Evolutionary conservation across 2,113 vertebrate species (phyloP).

Genomic region (Daubentonia madagascariensis): DNA sequence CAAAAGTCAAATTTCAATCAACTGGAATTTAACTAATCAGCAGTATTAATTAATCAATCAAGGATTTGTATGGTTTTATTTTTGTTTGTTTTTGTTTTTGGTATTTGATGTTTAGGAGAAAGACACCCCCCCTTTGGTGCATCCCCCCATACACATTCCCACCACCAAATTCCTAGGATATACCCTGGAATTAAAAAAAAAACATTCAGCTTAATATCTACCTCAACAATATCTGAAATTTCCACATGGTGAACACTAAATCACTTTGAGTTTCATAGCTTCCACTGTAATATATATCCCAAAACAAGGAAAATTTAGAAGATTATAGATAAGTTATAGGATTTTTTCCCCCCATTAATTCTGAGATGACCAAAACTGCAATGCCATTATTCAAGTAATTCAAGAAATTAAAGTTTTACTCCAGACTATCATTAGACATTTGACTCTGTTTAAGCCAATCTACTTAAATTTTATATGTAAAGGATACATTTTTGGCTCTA

Average conservation of each 20-base stretch:
- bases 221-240: not conserved
- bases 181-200: not conserved
- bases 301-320: not conserved
- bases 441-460: not conserved
- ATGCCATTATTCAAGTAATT: not conserved
- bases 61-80: not conserved
- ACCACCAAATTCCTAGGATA: not conserved
- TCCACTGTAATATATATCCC: not conserved
- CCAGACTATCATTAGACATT: not conserved
- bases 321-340: not conserved
- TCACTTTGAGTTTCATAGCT: not conserved
- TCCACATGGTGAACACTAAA: not conserved
- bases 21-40: not conserved
- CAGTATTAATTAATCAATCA: not conserved
- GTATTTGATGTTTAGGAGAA: not conserved
- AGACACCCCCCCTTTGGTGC: too few relatives aligned
- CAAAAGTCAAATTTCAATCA: not conserved
- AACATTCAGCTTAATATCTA: not conserved
- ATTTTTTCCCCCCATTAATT: not conserved
- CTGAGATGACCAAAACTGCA: not conserved
- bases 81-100: not conserved
- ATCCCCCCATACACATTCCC: too few relatives aligned
- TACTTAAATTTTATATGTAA: not conserved
- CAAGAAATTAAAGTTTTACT: constrained; percentile 38
- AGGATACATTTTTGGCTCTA: not conserved